Base-by-base conservation (phyloP, 2,888 invertebrate genomes). In the Neocrepidodera transversa region DNA sequence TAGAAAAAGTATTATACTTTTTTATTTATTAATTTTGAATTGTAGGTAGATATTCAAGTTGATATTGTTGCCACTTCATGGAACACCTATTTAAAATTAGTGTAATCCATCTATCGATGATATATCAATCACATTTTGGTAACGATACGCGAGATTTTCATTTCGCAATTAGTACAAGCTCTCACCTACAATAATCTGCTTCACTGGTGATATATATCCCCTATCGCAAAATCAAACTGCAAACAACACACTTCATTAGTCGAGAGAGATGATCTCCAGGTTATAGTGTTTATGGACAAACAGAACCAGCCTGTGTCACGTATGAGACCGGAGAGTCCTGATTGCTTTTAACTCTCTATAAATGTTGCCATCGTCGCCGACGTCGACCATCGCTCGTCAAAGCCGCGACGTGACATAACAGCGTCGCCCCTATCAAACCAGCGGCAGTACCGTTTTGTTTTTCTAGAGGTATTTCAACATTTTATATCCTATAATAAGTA, bases 241-340 rank as follows among this genome's bases (percentile, higher is more conserved):
- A 78, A 77, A 78, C 77, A 78, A 73, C 74, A 74, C 75, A 76
- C 76, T 78, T 78, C 78, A 78, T 78, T 78, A 78, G 76, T 71
- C 68, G 69, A 72, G 70, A 73, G 70, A 73, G 77, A 78, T 76
- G 77, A 77, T 77, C 74, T 73, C 69, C 74, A 75, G 75, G 78
- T 79, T 79, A 79, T 78, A 75, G 76, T 79, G 78, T 79, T 79
- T 79, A 79, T 78, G 75, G 76, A 77, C 78, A 79, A 79, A 79
- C 78, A 79, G 66, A 73, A 65, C 63, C 66, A 67, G 68, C 64
- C 70, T 69, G 68, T 71, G 75, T 78, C 78, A 78, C 78, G 78
- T 78, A 68, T 71, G 66, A 64, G 63, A 66, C 68, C 66, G 67
- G 63, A 60, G 63, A 63, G 68, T 64, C 63, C 66, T 73, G 70